Percentiles rank a stretch among this genome's conserved stretches.
These are phyloP conservation scores for Pollenia angustigena DNA, from an alignment of 2,888 invertebrate species.

Conservation along the genomic window DNA sequence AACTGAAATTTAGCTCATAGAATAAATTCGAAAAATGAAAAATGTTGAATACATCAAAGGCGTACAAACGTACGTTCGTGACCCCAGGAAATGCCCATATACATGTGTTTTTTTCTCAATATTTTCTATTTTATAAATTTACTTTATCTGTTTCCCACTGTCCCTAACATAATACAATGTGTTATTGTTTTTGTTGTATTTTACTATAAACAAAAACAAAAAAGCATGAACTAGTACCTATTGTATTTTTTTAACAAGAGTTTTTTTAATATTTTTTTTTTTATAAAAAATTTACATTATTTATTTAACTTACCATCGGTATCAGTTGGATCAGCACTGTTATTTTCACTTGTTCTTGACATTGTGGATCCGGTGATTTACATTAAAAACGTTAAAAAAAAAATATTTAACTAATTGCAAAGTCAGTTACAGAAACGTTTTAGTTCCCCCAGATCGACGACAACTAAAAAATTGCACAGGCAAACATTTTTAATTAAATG, in stretches of 20 bases:
- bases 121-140: too few relatives aligned
- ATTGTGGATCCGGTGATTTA: slow-evolving; percentile 33
- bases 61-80: too few relatives aligned
- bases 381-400: slow-evolving; percentile 35
- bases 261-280: slow-evolving; percentile 17
- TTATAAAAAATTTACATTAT: slow-evolving; percentile 14
- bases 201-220: too few relatives aligned
- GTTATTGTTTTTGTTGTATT: too few relatives aligned
- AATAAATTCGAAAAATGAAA: too few relatives aligned
- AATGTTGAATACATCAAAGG: too few relatives aligned
- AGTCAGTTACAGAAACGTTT: slow-evolving; percentile 42
- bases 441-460: slow-evolving; percentile 42
- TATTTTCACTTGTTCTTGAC: slow-evolving; percentile 43
- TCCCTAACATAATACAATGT: too few relatives aligned
- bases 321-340: slow-evolving; percentile 42
- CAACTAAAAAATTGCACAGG: slow-evolving; percentile 39
- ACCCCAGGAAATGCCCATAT: too few relatives aligned
- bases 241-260: not conserved
- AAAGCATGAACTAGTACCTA: too few relatives aligned
- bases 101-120: too few relatives aligned
- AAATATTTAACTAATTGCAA: slow-evolving; percentile 21
- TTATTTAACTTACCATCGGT: slow-evolving; percentile 64
- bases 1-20: too few relatives aligned
- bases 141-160: too few relatives aligned
- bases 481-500: slow-evolving; percentile 29